Evolutionary conservation across 2,113 vertebrate species (phyloP), one percentile per base, ranked within the genome.

Genomic region (Anas platyrhynchos): DNA sequence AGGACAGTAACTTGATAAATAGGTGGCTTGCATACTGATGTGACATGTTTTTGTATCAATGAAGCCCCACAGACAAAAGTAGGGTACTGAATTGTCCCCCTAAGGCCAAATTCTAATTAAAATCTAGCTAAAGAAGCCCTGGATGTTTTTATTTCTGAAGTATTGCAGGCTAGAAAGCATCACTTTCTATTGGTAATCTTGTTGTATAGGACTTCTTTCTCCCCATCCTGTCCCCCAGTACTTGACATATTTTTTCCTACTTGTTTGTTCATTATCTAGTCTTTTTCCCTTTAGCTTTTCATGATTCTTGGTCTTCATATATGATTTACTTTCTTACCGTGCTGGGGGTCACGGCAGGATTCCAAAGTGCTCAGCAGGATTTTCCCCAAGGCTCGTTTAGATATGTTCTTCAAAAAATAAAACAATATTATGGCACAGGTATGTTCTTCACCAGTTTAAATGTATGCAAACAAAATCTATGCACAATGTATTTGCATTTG

Each of bases 341-440:
- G 98, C 2, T 98, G 97, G 3, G 98, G 98, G 80, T 98, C 98
- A 63, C 56, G 96, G 97, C 98, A 99, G 58, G 98, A 98, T 89
- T 99, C 99, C 98, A 99, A 97, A 25, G 99, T 98, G 97, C 97
- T 99, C 96, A 99, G 98, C 97, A 99, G 84, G 92, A 99, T 99
- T 98, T 99, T 99, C 89, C 99, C 99, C 77, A 99, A 96, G 81
- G 99, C 98, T 97, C 98, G 96, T 86, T 98, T 98, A 0, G 99
- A 99, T 83, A 99, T 97, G 22, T 99, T 98, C 99, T 98, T 96
- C 98, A 97, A 96, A 98, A 95, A 61, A 85, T 27, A 95, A 84
- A 89, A 92, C 4, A 95, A 59, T 27, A 31, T 93, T 68, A 90
- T 34, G 38, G 79, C 86, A 93, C 71, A 87, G 68, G 36, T n/a